Base-by-base conservation (phyloP, 2,113 vertebrate species). In the Saguinus midas region DNA sequence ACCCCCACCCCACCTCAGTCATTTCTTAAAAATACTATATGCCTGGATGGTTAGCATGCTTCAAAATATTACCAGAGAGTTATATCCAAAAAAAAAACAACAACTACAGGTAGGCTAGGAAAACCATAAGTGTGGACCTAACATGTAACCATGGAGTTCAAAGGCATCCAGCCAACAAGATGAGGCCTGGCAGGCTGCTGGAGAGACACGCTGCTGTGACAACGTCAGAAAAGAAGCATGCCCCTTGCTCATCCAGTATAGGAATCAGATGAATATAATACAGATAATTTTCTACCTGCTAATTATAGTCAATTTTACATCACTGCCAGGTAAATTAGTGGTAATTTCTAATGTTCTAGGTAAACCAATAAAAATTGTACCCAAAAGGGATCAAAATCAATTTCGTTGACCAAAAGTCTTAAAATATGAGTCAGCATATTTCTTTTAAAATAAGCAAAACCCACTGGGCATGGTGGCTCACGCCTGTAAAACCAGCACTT, bases 141-240 rank as follows among this genome's bases (percentile, higher is more conserved):
- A 40, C 14, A 5, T 1, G 3, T 6, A 32, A 18, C 45, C 27
- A 6, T 2, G 35, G 1, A 45, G 35, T 21, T 4, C 64, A 64
- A 2, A 48, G 68, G 35, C 4, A 23, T 18, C 55, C n/a, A 29
- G 37, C 20, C 52, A 29, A 45, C 20, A 48, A 37, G 68, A 40
- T 3, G 11, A 18, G 55, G 55, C 32, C 37, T n/a, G 9, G 5
- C 6, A 3, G 72, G 57, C 1, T 64, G 37, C 8, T 2, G 4
- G n/a, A 79, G 20, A 35, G 35, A 40, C 3, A 4, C 14, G 52
- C 23, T n/a, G 29, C n/a, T 82, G 73, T 40, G 27, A 66, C 58
- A 27, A 58, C 14, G 27, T 23, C 73, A 40, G 40, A 9, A 5
- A 23, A 27, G 32, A 11, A 84, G 55, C 4, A 23, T 9, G 23